Conservation (phyloP, 2,797 vertebrate species). For the Fistularia commersonii region DNA sequence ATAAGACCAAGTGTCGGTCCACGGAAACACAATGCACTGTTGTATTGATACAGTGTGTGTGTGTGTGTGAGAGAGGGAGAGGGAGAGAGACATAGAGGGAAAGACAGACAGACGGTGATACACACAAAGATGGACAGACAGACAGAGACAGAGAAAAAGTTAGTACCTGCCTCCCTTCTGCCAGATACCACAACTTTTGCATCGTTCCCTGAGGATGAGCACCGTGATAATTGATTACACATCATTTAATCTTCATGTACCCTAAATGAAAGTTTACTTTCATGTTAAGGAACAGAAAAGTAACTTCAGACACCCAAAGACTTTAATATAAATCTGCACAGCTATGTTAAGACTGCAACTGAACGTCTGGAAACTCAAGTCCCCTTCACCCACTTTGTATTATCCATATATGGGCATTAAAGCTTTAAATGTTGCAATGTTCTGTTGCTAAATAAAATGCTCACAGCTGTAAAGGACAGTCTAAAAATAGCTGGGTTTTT, state of each 20-base stretch:
- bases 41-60: slow-evolving; percentile 25
- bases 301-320: slow-evolving; percentile 11
- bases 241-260: too few species aligned
- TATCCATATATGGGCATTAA: slow-evolving; percentile 26
- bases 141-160: too few species aligned
- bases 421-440: slow-evolving; percentile 21
- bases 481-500: slow-evolving; percentile 63
- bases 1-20: slow-evolving; percentile 44
- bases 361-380: slow-evolving; percentile 16
- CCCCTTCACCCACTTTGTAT: slow-evolving; percentile 9
- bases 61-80: slow-evolving; percentile 12
- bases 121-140: too few species aligned
- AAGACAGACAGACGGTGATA: too few species aligned
- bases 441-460: slow-evolving; percentile 29
- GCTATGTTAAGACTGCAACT: too few species aligned
- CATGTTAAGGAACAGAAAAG: slow-evolving; percentile 7
- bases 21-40: slow-evolving; percentile 35
- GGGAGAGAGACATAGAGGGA: slow-evolving; percentile 2
- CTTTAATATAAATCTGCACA: slow-evolving; percentile 10
- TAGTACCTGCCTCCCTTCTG: slow-evolving; percentile 11
- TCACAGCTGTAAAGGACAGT: slow-evolving; percentile 37
- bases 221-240: slow-evolving; percentile 6
- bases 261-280: too few species aligned
- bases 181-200: slow-evolving; percentile 40
- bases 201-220: slow-evolving; percentile 29